Base-by-base conservation (phyloP, 2,797 vertebrate species). In the Sebastes jordani region DNA sequence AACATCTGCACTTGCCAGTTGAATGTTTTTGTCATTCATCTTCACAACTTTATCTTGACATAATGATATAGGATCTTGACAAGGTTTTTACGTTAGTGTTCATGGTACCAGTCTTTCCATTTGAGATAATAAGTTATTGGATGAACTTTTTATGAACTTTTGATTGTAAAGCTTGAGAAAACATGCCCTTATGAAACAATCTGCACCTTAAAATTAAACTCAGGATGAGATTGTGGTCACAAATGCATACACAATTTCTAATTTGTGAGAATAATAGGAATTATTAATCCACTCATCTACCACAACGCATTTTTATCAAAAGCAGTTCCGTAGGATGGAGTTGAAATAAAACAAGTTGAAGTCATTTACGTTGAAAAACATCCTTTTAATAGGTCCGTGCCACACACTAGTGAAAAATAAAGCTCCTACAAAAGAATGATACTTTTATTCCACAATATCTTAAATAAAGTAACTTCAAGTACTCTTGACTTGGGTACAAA, bases 381-480 rank as follows among this genome's bases (percentile, higher is more conserved):
- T 97, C 97, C 95, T 97, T 99, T 99, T 99, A 99, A 98, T 99
- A 97, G 97, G 97, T 98, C 97, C 96, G 97, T 99, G 97, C 98
- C 98, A 99, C 97, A 97, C 96, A 98, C 97, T 98, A 99, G 97
- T 99, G 97, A 98, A 99, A 99, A 99, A 98, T 98, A 99, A 99
- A 97, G 98, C 97, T 98, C 95, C 97, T 98, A 98, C 97, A 98
- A 98, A 97, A 98, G 96, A 98, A 99, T 97, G 97, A 97, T 99
- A 99, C 97, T 97, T 98, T 96, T 96, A 97, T 96, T 98, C 96
- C 98, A 99, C 97, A 98, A 99, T 97, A 97, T 97, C 97, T 96
- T 98, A 99, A 99, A 99, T 99, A 98, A 99, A 99, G 96, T 96
- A 96, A 97, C 96, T 99, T 99, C 98, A 99, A 99, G 98, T 99